Base-by-base conservation (phyloP, 2,113 vertebrate species). In the Gracilinanus agilis region DNA sequence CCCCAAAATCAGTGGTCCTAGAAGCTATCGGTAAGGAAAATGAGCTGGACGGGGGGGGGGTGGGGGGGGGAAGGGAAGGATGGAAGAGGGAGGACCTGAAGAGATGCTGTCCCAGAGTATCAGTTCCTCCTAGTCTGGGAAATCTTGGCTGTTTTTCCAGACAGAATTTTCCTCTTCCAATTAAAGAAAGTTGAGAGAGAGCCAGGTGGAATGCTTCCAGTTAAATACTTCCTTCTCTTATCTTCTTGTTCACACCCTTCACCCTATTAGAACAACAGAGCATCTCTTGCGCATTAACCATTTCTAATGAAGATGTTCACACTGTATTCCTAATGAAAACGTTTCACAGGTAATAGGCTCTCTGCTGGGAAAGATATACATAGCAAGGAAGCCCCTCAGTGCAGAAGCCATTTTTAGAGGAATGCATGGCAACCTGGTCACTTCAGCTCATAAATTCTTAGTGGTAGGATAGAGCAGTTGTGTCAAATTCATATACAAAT, bases 131-230 rank as follows among this genome's bases (percentile, higher is more conserved):
- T 97, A 97, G 95, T 95, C 96, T 97, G 96, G 96, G 95, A 96
- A 95, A 96, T 95, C 49, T 96, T 96, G 97, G 96, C 96, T 96
- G 95, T 96, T 97, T 97, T 97, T 95, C 96, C 96, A 97, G 94
- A 95, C 96, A 96, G 97, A 96, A 96, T 97, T 96, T 97, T 98
- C 97, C 92, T 97, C 97, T 96, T 97, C 96, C 97, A 98, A 97
- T 97, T 98, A 97, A 97, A 95, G 94, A 96, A 95, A 97, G 95
- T 94, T 95, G 96, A 96, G 95, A 93, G 1, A 93, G 88, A 97
- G 97, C 97, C 96, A 97, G 97, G 97, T 98, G 97, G 97, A 98
- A 96, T 58, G 94, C 96, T 97, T 98, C 97, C 97, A 98, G 97
- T 94, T 91, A 98, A 96, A 96, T 55, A 92, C 96, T 97, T 96